Evolutionary conservation across 2,797 vertebrate species (phyloP).

Genomic region (Jordanella pulchra): DNA sequence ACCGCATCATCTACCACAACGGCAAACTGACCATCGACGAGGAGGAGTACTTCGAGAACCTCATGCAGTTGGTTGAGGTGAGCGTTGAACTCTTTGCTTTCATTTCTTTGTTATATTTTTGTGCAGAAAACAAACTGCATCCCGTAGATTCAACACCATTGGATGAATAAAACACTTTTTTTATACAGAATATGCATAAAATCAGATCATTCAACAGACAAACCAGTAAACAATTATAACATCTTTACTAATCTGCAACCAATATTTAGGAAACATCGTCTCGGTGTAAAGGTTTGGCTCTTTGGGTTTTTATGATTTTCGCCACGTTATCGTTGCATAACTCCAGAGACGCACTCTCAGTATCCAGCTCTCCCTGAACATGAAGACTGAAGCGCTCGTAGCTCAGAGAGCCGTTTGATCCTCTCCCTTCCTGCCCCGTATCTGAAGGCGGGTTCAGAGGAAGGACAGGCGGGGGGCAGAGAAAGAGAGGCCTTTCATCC

Average conservation of each 20-base stretch:
- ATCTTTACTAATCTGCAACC: background rate
- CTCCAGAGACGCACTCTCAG: background rate
- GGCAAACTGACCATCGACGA: constrained; percentile 98
- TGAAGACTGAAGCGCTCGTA: constrained; percentile 10
- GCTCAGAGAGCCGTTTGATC: constrained; percentile 51
- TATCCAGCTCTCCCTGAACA: constrained; percentile 11
- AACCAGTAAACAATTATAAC: background rate
- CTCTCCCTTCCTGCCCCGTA: constrained; percentile 39
- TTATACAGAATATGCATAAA: no score
- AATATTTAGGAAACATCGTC: background rate
- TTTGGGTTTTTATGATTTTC: background rate
- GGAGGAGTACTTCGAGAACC: constrained; percentile 97
- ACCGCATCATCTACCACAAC: constrained; percentile 96
- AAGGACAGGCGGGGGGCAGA: constrained; percentile 35
- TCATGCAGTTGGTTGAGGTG: constrained; percentile 99
- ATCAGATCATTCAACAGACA: background rate
- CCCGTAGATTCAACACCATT: background rate
- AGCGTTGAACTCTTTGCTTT: constrained; percentile 41
- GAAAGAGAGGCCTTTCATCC: constrained; percentile 43
- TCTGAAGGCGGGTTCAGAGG: constrained; percentile 49
- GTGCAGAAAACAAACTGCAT: background rate
- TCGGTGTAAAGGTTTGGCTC: background rate
- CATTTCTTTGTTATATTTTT: background rate
- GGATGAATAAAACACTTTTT: no score
- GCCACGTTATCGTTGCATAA: constrained; percentile 28